Evolutionary conservation across 2,888 invertebrate genomes (phyloP), one percentile per base, ranked within the genome.

Genomic region (Alcis repandata): DNA sequence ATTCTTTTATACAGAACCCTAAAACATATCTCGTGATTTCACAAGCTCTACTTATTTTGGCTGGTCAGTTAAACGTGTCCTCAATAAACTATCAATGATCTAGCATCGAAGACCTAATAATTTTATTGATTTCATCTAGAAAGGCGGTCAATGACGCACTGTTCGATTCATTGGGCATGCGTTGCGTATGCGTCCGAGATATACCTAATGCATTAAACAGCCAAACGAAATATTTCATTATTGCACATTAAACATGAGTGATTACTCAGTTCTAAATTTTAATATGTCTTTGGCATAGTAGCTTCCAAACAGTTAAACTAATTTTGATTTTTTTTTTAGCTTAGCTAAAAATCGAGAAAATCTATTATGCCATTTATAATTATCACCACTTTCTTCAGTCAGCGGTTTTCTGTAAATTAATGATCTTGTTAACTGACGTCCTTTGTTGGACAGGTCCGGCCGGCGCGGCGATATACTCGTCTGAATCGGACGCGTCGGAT

Each of bases 401-500:
- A n/a, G n/a, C n/a, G n/a, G n/a, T n/a, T n/a, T n/a, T n/a, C n/a
- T n/a, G n/a, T n/a, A n/a, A n/a, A n/a, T n/a, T n/a, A n/a, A n/a
- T n/a, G n/a, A n/a, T n/a, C n/a, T n/a, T n/a, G n/a, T n/a, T n/a
- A n/a, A n/a, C n/a, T n/a, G n/a, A n/a, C 7, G 4, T 45, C 2
- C 22, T 10, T 45, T 45, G 10, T 4, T n/a, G n/a, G n/a, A 13
- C 82, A 91, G 91, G 93, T 67, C 89, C 90, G 77, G 91, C 88
- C 69, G 94, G 92, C 64, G 95, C 95, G 0, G 95, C 95, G 9
- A 98, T 98, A 80, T 98, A 98, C 90, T 98, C 98, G 0, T 97
- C 98, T 0, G 98, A 98, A 75, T 98, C 97, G 27, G 97, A 97
- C 68, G 97, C 96, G 0, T 97, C 97, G 0, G 97, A 97, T 79